Base-by-base conservation (phyloP, 2,797 vertebrate species). In the Notolepis coatsorum region DNA sequence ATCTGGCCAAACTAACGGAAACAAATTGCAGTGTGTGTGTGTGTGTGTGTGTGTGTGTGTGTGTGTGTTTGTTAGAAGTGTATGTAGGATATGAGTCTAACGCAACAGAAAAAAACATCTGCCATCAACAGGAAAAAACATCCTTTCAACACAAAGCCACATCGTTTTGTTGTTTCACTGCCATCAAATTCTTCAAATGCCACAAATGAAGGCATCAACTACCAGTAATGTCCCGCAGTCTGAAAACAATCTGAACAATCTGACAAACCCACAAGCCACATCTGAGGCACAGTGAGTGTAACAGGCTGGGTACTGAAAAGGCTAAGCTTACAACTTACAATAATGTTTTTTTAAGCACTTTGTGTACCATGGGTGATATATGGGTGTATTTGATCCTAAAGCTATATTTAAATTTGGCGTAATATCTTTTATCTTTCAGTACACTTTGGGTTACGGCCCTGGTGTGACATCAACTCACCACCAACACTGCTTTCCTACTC, bases 61-160 rank as follows among this genome's bases (percentile, higher is more conserved):
- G 63, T 58, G 56, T 78, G 71, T 70, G 75, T 81, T 59, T 61
- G 54, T 71, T 17, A 10, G 7, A 25, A 1, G 21, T 38, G 45
- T 39, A 33, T 49, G 31, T 38, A 69, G 84, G 75, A 83, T 81
- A 62, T 83, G 73, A 84, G 61, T 77, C 35, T 37, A 61, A 64
- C 61, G 68, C 49, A 28, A 70, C 31, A 57, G 25, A 55, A 68
- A 68, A 61, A 63, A 60, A 47, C 67, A 37, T 72, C 64, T 61
- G 53, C 61, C 28, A 75, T 88, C 87, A 92, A 90, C 90, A 90
- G 90, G 89, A 91, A 91, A 84, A 84, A 87, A 80, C 66, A 80
- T 51, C 53, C 49, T 65, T 69, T 50, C 45, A 51, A 75, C 65
- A 75, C 78, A 78, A 73, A 78, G 50, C 81, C 67, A 57, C 64